phyloP scores from a whole-genome alignment of 2,888 invertebrate species.

The Lithodes maja region DNA sequence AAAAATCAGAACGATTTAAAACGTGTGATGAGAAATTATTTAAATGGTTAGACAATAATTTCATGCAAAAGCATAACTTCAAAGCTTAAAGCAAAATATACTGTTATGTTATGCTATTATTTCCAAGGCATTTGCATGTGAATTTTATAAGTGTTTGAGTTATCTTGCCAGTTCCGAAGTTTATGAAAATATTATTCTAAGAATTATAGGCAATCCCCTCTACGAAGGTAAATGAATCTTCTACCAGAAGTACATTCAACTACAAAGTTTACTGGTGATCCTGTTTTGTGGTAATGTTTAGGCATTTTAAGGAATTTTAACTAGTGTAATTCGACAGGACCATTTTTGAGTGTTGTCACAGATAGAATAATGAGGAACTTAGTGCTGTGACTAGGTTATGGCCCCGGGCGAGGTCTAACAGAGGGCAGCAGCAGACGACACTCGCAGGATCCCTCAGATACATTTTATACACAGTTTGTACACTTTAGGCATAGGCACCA shows the following conservation, averaged over 20 bases:
- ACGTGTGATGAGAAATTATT: constrained; percentile 48
- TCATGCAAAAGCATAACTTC: constrained; percentile 12
- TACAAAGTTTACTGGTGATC: constrained; percentile 4
- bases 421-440: neutral
- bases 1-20: constrained; percentile 52
- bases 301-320: constrained; percentile 16
- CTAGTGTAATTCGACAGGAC: constrained; percentile 14
- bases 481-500: no score
- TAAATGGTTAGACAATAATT: constrained; percentile 6
- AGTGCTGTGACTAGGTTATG: neutral
- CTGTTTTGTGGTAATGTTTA: constrained; percentile 20
- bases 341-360: constrained; percentile 6
- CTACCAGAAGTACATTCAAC: neutral
- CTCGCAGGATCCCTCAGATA: neutral
- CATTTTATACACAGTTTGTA: no score
- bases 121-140: neutral
- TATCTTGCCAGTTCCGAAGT: neutral
- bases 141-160: constrained; percentile 1
- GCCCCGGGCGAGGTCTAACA: neutral
- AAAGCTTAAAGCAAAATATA: constrained; percentile 22
- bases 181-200: neutral
- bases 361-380: constrained; percentile 3
- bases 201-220: neutral
- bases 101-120: constrained; percentile 7
- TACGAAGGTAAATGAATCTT: neutral